Base-by-base conservation (phyloP, 2,888 invertebrate species). In the Molanna angustata region DNA sequence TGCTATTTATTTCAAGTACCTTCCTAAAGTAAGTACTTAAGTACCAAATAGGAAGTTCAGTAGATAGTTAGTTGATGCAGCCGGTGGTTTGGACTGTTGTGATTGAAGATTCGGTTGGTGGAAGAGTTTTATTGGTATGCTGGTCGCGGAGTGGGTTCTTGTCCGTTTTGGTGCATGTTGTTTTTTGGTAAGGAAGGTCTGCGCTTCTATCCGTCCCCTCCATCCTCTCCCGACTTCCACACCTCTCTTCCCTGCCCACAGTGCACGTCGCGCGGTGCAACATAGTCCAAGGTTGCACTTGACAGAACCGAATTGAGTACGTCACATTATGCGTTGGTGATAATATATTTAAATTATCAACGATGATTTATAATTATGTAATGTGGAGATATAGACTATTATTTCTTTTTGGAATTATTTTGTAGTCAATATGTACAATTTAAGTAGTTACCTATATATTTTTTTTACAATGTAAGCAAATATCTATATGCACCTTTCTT, bases 141-240 rank as follows among this genome's bases (percentile, higher is more conserved):
- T 64, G 67, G 61, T 19, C 42, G 50, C 9, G 46, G 56, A 60
- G 60, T 56, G 35, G 47, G 62, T 66, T 68, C 63, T 69, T 68
- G 68, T 60, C 58, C 64, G 67, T 74, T 73, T 73, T 74, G 74
- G 74, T 41, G 45, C 41, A 46, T 21, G 20, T 9, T 40, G 14
- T 42, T 54, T 50, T 51, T 49, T 49, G 52, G 56, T 56, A 56
- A 45, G 56, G 72, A 72, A 69, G 66, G 66, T 64, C 59, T 66
- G 67, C 65, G 66, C 64, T 62, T 65, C 49, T 64, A 64, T 63
- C 58, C 60, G n/a, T 64, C 58, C 49, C 48, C 52, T 49, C 56
- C 49, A 43, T 37, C 14, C 20, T 41, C 44, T 17, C 42, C 20
- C 56, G 61, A 39, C 40, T 60, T 50, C 61, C 52, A 11, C 47